Conservation (phyloP, 2,113 vertebrate genomes). For the Pomatorhinus ruficollis region DNA sequence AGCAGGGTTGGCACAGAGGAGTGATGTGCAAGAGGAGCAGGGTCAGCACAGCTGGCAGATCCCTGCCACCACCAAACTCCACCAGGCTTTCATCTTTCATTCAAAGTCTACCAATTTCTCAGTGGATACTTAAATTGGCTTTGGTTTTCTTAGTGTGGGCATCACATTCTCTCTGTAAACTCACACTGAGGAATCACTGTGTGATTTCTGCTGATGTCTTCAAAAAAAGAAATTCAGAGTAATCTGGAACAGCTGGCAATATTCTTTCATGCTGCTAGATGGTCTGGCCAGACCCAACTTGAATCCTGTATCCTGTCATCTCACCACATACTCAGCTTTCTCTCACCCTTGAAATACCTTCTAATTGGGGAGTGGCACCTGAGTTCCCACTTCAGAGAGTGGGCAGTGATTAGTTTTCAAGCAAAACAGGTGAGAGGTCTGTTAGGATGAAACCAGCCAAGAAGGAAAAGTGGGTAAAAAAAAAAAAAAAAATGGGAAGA, state of each 20-base stretch:
- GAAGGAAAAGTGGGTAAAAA: background rate
- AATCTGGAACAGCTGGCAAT: background rate
- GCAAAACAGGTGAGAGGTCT: background rate
- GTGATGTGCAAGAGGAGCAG: too few species aligned
- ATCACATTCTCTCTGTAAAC: background rate
- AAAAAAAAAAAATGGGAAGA: background rate
- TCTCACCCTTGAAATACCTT: background rate
- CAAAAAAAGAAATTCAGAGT: background rate
- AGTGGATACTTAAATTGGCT: background rate
- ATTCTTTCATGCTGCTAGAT: background rate
- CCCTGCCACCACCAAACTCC: fast-evolving
- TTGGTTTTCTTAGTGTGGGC: background rate
- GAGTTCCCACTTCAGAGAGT: background rate
- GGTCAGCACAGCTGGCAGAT: background rate
- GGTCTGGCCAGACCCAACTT: background rate
- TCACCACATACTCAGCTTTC: background rate
- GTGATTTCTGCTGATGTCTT: background rate
- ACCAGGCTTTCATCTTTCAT: background rate
- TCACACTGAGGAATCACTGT: background rate
- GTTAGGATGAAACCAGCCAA: background rate
- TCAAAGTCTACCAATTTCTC: background rate
- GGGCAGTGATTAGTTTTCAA: background rate
- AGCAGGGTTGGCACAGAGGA: background rate
- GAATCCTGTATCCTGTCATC: background rate
- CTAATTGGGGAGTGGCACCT: background rate